Percentiles rank a stretch among this genome's conserved stretches.
phyloP scores from a whole-genome alignment of 2,797 vertebrate species.

The Sebastes variabilis region DNA sequence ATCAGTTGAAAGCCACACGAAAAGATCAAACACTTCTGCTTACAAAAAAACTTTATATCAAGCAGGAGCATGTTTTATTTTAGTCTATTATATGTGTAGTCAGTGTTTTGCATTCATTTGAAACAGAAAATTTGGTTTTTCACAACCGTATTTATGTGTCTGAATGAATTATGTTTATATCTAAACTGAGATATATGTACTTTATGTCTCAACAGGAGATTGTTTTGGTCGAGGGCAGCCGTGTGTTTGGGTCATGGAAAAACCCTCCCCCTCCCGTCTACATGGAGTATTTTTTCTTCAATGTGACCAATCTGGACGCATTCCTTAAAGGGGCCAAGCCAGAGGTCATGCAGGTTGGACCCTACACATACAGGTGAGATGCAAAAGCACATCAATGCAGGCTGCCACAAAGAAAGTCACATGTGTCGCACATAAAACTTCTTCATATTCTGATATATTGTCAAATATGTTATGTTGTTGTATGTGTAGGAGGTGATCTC shows the following conservation, averaged over 20 bases:
- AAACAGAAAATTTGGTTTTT: neutral
- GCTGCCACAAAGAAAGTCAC: neutral
- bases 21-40: neutral
- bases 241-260: constrained; percentile 84
- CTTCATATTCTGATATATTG: neutral
- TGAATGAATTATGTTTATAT: neutral
- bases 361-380: constrained; percentile 84
- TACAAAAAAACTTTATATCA: neutral
- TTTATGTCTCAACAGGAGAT: constrained; percentile 76
- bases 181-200: neutral
- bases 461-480: neutral
- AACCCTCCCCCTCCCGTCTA: constrained; percentile 82
- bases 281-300: constrained; percentile 87
- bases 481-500: neutral
- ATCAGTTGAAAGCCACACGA: neutral
- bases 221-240: constrained; percentile 82
- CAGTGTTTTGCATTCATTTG: neutral
- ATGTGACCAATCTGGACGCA: constrained; percentile 76
- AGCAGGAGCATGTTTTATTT: neutral
- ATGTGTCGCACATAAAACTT: neutral
- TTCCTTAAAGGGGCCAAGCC: constrained; percentile 71
- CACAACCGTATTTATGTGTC: neutral
- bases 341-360: constrained; percentile 76
- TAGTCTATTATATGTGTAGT: neutral
- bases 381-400: neutral